phyloP scores from a whole-genome alignment of 1,140 invertebrate genomes.

The Ips nitidus region DNA sequence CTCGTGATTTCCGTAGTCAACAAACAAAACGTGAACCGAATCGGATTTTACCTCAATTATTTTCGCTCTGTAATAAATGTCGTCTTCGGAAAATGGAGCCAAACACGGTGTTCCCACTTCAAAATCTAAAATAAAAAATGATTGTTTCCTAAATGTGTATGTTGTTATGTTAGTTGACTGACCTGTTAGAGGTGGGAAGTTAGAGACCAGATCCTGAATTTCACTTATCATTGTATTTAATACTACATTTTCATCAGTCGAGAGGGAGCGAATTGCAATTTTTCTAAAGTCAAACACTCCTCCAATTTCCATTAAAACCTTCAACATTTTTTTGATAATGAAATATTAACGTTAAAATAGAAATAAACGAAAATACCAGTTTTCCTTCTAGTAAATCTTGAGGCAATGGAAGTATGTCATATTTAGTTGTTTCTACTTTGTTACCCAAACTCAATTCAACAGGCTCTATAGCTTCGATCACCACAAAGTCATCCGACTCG shows the following conservation, averaged over 20 bases:
- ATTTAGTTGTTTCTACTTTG: not conserved
- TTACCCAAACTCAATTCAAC: not conserved
- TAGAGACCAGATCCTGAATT: conserved; percentile 24
- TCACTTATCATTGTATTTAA: conserved; percentile 12
- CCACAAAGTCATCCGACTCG: not conserved
- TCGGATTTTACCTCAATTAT: conserved; percentile 28
- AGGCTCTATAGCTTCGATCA: not conserved
- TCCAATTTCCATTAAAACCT: conserved; percentile 20
- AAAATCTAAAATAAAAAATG: conserved; percentile 20
- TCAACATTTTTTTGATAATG: not conserved
- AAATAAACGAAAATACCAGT: not conserved
- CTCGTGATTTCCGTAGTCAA: conserved; percentile 40
- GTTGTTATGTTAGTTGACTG: not conserved
- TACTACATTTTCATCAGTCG: conserved; percentile 3
- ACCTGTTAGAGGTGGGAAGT: conserved; percentile 16
- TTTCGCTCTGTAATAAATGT: conserved; percentile 31
- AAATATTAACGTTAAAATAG: not conserved
- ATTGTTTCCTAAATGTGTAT: not conserved
- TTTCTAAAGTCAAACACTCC: conserved; percentile 21
- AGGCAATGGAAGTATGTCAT: not conserved
- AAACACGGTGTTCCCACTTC: conserved; percentile 29
- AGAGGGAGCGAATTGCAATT: conserved; percentile 18
- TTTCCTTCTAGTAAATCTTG: not conserved
- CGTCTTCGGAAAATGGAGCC: conserved; percentile 30
- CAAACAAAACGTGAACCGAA: conserved; percentile 35